Evolutionary conservation across 2,113 vertebrate species (phyloP).

Genomic region (Tragelaphus scriptus): DNA sequence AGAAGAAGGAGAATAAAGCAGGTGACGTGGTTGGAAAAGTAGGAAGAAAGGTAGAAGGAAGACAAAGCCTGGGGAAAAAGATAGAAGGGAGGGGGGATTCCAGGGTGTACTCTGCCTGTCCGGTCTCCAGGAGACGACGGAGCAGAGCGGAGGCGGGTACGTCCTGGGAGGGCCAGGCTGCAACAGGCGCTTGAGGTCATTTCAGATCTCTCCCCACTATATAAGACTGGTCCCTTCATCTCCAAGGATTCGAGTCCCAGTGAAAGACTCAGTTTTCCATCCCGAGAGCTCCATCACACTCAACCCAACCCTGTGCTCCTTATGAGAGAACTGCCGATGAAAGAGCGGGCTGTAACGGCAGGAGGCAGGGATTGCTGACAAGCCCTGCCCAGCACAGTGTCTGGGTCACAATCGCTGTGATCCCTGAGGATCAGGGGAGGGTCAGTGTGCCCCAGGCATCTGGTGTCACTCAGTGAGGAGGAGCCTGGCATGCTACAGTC

Average conservation of each 20-base stretch:
- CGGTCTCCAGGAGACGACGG: not conserved
- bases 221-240: not conserved
- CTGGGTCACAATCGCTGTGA: not conserved
- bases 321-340: not conserved
- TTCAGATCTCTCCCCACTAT: not conserved
- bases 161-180: not conserved
- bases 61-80: not conserved
- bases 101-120: not conserved
- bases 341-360: fast-evolving
- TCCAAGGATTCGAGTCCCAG: not conserved
- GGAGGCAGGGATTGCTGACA: not conserved
- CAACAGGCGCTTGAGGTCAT: not conserved
- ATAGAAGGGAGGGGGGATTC: not conserved
- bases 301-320: not conserved
- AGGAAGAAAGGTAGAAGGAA: not conserved
- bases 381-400: not conserved
- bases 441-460: not conserved
- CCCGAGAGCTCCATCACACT: not conserved
- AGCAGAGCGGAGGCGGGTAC: fast-evolving
- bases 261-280: not conserved
- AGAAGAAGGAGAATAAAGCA: not conserved
- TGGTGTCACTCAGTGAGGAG: not conserved
- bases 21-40: not conserved
- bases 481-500: not conserved
- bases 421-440: not conserved